Conservation (phyloP, 2,113 vertebrate genomes). For the Tenrec ecaudatus region DNA sequence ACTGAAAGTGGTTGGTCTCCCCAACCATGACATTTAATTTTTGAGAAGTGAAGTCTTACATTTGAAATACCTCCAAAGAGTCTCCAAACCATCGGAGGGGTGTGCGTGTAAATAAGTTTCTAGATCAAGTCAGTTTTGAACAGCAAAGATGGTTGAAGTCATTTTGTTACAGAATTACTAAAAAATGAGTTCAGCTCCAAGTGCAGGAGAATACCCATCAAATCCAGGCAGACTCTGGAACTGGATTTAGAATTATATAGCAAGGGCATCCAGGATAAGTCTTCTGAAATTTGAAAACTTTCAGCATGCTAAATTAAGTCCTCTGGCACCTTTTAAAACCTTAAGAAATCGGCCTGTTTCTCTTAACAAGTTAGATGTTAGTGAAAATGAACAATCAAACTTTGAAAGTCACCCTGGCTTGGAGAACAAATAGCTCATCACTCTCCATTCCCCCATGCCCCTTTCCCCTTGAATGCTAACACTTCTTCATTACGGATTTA, state of each 20-base stretch:
- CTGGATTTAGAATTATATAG: background rate
- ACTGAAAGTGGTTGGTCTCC: background rate
- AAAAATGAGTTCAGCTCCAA: slow-evolving; percentile 27
- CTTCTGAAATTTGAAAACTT: slow-evolving; percentile 42
- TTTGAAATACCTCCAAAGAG: slow-evolving; percentile 52
- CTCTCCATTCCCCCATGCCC: background rate
- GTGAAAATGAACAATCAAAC: slow-evolving; percentile 61
- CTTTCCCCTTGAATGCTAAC: slow-evolving; percentile 32
- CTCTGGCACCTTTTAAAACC: slow-evolving; percentile 68
- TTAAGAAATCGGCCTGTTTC: slow-evolving; percentile 57
- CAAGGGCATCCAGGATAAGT: background rate
- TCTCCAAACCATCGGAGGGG: background rate
- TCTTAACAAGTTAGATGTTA: slow-evolving; percentile 19
- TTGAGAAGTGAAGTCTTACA: slow-evolving; percentile 63
- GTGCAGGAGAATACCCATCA: slow-evolving; percentile 47
- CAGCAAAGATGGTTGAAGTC: slow-evolving; percentile 39
- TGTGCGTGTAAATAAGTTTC: slow-evolving; percentile 48
- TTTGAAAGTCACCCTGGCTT: slow-evolving; percentile 38
- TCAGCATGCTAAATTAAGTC: slow-evolving; percentile 60
- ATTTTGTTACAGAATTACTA: slow-evolving; percentile 66
- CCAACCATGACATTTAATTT: slow-evolving; percentile 44
- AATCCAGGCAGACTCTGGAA: slow-evolving; percentile 26
- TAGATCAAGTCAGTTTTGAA: slow-evolving; percentile 9
- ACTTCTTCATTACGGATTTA: slow-evolving; percentile 8
- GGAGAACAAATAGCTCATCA: slow-evolving; percentile 41